Conservation (phyloP, 1,140 invertebrate species). For the Planococcus citri region DNA sequence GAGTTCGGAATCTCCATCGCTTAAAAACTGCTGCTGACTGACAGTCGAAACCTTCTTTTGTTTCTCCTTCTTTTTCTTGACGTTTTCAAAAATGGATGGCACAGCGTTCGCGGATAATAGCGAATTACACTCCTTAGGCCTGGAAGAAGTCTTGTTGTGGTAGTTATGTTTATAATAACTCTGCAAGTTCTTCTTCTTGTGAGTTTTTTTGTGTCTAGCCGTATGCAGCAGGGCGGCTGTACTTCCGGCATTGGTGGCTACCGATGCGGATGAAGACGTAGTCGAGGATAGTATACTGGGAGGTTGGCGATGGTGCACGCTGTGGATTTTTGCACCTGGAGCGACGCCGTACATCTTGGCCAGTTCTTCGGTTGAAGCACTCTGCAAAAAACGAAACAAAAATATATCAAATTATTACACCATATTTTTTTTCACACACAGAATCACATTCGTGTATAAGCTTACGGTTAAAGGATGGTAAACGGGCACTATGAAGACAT, state of each 20-base stretch:
- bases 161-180: constrained; percentile 1
- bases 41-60: constrained; percentile 8
- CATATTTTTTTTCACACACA: too few relatives aligned
- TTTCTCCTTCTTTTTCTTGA: constrained; percentile 13
- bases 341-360: constrained; percentile 25
- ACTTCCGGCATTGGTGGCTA: constrained; percentile 27
- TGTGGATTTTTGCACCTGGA: constrained; percentile 26
- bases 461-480: not conserved
- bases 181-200: constrained; percentile 12
- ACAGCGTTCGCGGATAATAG: not conserved
- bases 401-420: not conserved
- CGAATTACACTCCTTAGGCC: not conserved
- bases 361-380: constrained; percentile 23
- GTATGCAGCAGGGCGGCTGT: constrained; percentile 27
- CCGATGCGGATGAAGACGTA: constrained; percentile 27
- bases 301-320: constrained; percentile 25
- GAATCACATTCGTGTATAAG: too few relatives aligned
- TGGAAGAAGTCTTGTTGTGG: not conserved
- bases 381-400: not conserved
- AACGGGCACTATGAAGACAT: not conserved
- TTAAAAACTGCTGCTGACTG: constrained; percentile 14
- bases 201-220: not conserved
- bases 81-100: not conserved
- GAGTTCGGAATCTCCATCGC: not conserved
- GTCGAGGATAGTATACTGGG: constrained; percentile 26